Percentiles rank a stretch among this genome's conserved stretches.
Conservation (phyloP, 2,888 invertebrate species). For the Busseola fusca region DNA sequence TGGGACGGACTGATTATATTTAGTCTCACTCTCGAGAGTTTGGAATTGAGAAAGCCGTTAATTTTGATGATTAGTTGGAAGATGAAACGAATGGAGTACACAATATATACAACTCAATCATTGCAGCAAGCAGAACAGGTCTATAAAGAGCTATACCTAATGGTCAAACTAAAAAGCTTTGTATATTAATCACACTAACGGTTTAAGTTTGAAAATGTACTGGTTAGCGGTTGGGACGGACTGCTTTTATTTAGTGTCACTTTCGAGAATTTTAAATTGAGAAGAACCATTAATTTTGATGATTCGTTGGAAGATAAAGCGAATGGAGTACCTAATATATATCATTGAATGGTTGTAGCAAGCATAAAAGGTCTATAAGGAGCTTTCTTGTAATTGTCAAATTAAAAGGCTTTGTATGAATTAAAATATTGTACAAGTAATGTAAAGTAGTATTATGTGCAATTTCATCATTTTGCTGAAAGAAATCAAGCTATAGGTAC, state of each 20-base stretch:
- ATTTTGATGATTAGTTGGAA: not conserved
- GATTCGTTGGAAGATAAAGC: not conserved
- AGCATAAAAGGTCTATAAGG: not conserved
- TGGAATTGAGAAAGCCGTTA: not conserved
- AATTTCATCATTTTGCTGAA: not conserved
- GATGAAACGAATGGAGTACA: not conserved
- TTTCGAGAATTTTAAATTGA: not conserved
- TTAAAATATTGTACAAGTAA: not conserved
- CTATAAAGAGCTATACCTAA: not conserved
- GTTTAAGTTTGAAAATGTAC: conserved; percentile 61
- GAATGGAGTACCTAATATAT: not conserved
- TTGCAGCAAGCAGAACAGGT: not conserved
- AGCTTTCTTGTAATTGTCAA: too few species aligned
- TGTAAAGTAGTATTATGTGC: too few species aligned
- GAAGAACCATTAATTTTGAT: not conserved
- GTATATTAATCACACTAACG: conserved; percentile 73
- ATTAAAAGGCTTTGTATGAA: too few species aligned
- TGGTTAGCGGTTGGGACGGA: conserved; percentile 36
- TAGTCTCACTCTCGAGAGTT: not conserved
- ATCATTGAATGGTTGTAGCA: not conserved
- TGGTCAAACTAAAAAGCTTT: not conserved
- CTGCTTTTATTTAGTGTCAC: conserved; percentile 16
- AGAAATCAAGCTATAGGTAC: too few species aligned
- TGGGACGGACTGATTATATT: conserved; percentile 33
- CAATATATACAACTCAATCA: not conserved